These are phyloP conservation scores for Eufriesea mexicana DNA, from an alignment of 1,140 invertebrate species.

Conservation along the genomic window DNA sequence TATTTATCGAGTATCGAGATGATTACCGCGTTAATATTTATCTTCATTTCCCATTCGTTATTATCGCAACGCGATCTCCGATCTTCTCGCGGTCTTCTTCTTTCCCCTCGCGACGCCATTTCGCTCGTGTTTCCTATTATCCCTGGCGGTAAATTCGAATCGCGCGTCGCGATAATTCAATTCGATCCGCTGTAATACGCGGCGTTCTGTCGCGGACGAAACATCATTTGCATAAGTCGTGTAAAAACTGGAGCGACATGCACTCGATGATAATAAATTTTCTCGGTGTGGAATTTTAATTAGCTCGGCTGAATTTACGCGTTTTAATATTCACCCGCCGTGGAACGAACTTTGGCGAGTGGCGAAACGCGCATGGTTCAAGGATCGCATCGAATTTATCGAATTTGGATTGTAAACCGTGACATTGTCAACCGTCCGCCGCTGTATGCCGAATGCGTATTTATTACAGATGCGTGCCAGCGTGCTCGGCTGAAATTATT, in stretches of 20 bases:
- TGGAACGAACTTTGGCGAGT: background rate
- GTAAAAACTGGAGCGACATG: background rate
- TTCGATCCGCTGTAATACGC: background rate
- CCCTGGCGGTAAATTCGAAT: background rate
- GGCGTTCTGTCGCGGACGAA: too few relatives aligned
- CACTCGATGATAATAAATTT: background rate
- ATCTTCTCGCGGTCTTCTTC: background rate
- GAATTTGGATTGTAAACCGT: background rate
- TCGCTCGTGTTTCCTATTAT: slow-evolving; percentile 1
- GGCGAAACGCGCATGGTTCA: background rate
- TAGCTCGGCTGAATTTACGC: background rate
- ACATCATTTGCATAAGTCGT: slow-evolving; percentile 18
- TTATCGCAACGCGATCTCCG: background rate
- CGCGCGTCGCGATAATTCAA: background rate
- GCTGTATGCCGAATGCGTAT: too few relatives aligned
- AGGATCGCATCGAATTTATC: background rate
- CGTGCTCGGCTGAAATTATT: too few relatives aligned
- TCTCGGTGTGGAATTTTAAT: slow-evolving; percentile 10
- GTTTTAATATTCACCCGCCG: background rate
- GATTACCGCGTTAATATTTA: background rate
- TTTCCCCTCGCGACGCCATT: background rate
- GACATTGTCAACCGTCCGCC: too few relatives aligned
- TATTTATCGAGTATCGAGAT: too few relatives aligned
- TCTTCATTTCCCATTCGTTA: background rate
- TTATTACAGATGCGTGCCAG: too few relatives aligned